Evolutionary conservation across 2,113 vertebrate genomes (phyloP).

Genomic region (Hoplias malabaricus): DNA sequence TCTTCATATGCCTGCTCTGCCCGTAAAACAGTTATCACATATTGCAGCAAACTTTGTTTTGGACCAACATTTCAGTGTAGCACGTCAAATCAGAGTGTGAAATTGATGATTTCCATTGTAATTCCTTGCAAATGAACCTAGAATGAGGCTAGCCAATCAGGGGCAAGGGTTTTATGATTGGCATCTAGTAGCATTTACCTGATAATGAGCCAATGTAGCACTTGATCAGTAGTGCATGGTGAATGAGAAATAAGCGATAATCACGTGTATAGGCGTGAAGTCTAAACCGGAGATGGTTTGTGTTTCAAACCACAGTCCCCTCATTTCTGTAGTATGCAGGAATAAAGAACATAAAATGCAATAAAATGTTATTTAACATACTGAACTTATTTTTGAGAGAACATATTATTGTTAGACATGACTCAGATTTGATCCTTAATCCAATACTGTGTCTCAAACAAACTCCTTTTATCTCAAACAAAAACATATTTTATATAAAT

Average conservation of each 20-base stretch:
- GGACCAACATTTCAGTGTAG: constrained; percentile 25
- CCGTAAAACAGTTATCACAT: background rate
- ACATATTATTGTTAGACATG: too few species aligned
- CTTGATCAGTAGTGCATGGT: constrained; percentile 29
- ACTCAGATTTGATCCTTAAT: too few species aligned
- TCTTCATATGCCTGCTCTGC: background rate
- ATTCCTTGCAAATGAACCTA: constrained; percentile 34
- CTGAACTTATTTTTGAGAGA: background rate
- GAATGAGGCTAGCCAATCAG: constrained; percentile 19
- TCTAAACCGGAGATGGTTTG: constrained; percentile 14
- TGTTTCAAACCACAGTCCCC: background rate
- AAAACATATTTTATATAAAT: too few species aligned
- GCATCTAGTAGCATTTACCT: constrained; percentile 17
- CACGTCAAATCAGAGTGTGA: constrained; percentile 10
- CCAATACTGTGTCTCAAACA: too few species aligned
- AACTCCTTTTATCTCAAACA: too few species aligned
- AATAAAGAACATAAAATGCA: background rate
- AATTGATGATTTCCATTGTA: constrained; percentile 36
- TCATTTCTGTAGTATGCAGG: background rate
- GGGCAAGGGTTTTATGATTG: constrained; percentile 9
- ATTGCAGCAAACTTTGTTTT: constrained; percentile 12
- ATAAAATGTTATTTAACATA: background rate
- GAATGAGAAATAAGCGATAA: constrained; percentile 32
- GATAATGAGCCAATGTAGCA: constrained; percentile 33
- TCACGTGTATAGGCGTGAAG: constrained; percentile 27